Base-by-base conservation (phyloP, 2,797 vertebrate species). In the Poeciliopsis gracilis region DNA sequence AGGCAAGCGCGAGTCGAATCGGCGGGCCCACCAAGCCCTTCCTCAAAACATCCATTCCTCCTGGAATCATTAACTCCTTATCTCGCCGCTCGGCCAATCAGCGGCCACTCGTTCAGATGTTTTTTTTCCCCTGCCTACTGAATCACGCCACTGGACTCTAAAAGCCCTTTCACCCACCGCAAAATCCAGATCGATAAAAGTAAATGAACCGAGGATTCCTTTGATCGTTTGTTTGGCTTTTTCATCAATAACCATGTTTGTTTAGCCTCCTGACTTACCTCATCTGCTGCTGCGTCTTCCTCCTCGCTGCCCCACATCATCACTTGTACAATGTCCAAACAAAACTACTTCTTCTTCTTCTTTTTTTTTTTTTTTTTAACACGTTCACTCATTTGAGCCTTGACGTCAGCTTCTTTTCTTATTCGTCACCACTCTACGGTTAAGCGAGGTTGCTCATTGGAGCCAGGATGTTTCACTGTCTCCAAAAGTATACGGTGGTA, bases 41-140 rank as follows among this genome's bases (percentile, higher is more conserved):
- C 82, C 87, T 83, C 73, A 89, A 86, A 91, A 80, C 78, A 70
- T 85, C 79, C 63, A 47, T 75, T 84, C 88, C 86, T 78, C 91
- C 75, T 79, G 75, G 75, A 87, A 94, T 94, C 87, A 94, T 95
- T 93, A 94, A 93, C 94, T 91, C 81, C 88, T 94, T 91, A 92
- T 94, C 91, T 84, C 75, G 72, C 88, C 77, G 87, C 80, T 78
- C 57, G 85, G 79, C 90, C 86, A 84, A 90, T 89, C 78, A 15
- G 77, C 84, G 76, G 63, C 75, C 38, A 55, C 82, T 82, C 83
- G 49, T 73, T 77, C 72, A 63, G 82, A 88, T 87, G 86, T 89
- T 93, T 76, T 89, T 92, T 33, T 33, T 33, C 2, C 2, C 86
- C 84, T 83, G 78, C 88, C 63, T 59, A 79, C 87, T 88, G 84